Conservation (phyloP, 2,113 vertebrate species). For the Melozone crissalis region DNA sequence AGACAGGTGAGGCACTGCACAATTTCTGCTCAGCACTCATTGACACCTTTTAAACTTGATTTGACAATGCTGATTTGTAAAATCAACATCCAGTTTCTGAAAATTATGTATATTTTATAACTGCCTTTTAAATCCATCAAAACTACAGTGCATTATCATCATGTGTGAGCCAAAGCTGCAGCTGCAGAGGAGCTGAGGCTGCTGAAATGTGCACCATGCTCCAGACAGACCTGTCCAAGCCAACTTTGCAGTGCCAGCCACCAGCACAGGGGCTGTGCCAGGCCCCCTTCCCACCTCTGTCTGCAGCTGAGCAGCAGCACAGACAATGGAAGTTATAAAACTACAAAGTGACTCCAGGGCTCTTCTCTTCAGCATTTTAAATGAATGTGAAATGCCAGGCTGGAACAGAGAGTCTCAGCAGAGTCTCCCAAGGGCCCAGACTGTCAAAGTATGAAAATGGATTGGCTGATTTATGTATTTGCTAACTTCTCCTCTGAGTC, state of each 20-base stretch:
- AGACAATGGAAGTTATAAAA: background rate
- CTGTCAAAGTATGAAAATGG: slow-evolving; percentile 31
- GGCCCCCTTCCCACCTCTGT: background rate
- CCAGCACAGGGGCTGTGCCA: background rate
- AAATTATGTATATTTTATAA: background rate
- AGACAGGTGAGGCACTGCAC: background rate
- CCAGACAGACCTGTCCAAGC: no score
- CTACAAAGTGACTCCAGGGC: background rate
- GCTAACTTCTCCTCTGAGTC: background rate
- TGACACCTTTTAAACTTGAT: background rate
- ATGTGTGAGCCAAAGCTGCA: background rate
- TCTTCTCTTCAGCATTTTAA: background rate
- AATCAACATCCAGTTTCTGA: background rate
- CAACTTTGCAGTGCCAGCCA: background rate
- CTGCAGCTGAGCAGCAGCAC: background rate
- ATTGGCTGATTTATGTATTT: slow-evolving; percentile 29
- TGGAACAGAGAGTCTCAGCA: background rate
- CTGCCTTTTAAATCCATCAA: background rate
- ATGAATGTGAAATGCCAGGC: background rate
- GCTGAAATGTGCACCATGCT: accelerated
- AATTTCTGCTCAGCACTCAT: background rate
- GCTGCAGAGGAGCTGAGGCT: background rate
- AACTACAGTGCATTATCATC: background rate
- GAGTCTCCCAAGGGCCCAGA: background rate
- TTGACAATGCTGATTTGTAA: background rate